Conservation (phyloP, 2,113 vertebrate genomes). For the Leucopsar rothschildi region DNA sequence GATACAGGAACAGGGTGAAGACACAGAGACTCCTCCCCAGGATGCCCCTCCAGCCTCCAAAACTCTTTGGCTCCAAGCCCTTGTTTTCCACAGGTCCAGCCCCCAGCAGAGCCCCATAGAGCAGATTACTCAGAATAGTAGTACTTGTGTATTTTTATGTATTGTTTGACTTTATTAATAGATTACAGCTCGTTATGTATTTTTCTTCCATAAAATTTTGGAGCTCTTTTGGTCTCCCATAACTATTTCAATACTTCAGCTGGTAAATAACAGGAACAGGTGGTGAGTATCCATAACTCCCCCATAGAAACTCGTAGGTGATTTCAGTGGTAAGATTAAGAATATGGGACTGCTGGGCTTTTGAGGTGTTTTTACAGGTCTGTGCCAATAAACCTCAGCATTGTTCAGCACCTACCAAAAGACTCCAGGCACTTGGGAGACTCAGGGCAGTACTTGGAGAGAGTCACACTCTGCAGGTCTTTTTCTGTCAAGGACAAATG, state of each 20-base stretch:
- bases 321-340: neutral
- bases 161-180: neutral
- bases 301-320: neutral
- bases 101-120: neutral
- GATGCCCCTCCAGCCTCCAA: neutral
- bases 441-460: neutral
- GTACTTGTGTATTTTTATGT: neutral
- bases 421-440: neutral
- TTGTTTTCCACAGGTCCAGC: neutral
- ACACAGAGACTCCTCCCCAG: neutral
- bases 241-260: neutral
- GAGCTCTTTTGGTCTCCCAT: neutral
- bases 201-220: neutral
- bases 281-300: fast-evolving
- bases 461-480: fast-evolving
- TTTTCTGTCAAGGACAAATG: neutral
- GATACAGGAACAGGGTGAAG: neutral
- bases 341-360: neutral
- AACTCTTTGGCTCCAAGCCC: neutral
- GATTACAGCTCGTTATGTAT: fast-evolving
- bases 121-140: neutral
- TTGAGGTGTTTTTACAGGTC: neutral
- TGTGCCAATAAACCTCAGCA: neutral
- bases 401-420: neutral
- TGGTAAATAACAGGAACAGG: neutral